These are phyloP conservation scores for Sinocyclocheilus rhinocerous DNA, from an alignment of 2,113 vertebrate genomes.

Conservation along the genomic window DNA sequence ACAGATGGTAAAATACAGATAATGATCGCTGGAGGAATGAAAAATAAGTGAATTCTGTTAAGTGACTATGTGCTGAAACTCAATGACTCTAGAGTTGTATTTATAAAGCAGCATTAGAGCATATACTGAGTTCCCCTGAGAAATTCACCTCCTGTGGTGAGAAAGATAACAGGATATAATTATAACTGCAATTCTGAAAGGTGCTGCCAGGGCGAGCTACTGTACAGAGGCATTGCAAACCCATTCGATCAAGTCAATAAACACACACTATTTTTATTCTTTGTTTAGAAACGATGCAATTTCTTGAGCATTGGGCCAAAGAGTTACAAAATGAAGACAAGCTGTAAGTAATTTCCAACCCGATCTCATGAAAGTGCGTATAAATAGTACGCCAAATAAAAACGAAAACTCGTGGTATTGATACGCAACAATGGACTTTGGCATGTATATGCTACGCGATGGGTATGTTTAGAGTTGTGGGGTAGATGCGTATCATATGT, in stretches of 20 bases:
- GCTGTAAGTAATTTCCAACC: background rate
- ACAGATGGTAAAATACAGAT: conserved; percentile 5
- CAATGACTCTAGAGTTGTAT: background rate
- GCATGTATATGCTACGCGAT: too few species aligned
- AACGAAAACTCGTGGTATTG: too few species aligned
- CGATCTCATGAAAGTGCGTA: too few species aligned
- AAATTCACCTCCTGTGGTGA: background rate
- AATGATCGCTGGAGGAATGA: background rate
- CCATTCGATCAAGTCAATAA: background rate
- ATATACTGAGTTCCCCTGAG: background rate
- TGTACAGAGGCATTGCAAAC: background rate
- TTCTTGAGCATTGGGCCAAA: background rate
- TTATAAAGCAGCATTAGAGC: background rate
- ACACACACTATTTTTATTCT: background rate
- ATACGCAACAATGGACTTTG: too few species aligned
- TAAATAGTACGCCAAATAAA: too few species aligned
- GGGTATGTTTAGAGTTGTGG: too few species aligned
- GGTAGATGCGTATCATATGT: too few species aligned
- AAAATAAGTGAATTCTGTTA: background rate
- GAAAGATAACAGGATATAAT: background rate
- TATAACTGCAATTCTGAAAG: background rate
- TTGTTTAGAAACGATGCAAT: background rate
- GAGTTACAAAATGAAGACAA: background rate
- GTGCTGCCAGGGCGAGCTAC: background rate
- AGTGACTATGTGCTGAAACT: background rate